A percentile compares a stretch with the other conserved stretches of the same genome.
These are phyloP conservation scores for Albula glossodonta DNA, from an alignment of 2,113 vertebrate species.

Conservation along the genomic window DNA sequence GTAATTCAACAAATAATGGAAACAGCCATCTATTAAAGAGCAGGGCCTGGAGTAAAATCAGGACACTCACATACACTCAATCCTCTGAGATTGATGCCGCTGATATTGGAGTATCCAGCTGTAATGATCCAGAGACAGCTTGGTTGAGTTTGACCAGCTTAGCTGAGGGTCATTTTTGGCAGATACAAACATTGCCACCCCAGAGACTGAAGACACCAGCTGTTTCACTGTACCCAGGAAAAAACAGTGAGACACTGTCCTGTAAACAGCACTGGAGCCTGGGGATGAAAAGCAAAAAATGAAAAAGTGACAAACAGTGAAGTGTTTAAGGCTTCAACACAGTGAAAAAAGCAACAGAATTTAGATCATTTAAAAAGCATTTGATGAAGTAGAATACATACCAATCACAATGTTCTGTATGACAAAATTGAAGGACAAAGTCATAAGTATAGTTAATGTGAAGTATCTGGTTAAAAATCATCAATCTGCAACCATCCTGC, in stretches of 20 bases:
- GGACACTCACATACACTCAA: too few species aligned
- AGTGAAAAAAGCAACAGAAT: neutral
- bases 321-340: neutral
- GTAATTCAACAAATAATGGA: too few species aligned
- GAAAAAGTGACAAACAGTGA: neutral
- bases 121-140: neutral
- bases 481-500: neutral
- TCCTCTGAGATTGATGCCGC: too few species aligned
- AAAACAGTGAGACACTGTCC: neutral
- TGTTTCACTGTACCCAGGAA: neutral
- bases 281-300: neutral
- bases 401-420: neutral
- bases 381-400: neutral
- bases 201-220: neutral
- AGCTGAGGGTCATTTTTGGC: neutral
- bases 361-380: neutral
- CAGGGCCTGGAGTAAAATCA: too few species aligned
- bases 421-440: neutral
- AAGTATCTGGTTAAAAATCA: neutral
- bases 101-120: neutral
- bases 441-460: neutral
- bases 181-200: neutral
- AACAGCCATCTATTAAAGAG: too few species aligned
- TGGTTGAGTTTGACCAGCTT: neutral
- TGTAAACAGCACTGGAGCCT: neutral